phyloP scores from a whole-genome alignment of 2,113 vertebrate genomes.

The Caretta caretta region DNA sequence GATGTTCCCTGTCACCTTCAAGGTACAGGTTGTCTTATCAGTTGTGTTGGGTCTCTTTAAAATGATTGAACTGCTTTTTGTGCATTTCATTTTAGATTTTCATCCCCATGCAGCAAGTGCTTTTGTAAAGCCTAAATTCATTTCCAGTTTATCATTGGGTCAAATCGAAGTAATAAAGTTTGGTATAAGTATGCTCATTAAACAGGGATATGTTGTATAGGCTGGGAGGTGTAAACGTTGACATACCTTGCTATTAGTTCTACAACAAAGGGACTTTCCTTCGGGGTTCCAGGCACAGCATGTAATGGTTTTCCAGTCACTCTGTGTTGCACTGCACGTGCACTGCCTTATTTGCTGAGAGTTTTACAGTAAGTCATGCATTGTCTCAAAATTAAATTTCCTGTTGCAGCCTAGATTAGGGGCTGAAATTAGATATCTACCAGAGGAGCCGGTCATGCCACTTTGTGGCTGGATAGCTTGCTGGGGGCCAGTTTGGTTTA shows the following conservation, averaged over 20 bases:
- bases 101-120: neutral
- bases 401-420: neutral
- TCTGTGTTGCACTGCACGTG: neutral
- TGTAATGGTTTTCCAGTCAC: neutral
- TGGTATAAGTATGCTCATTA: neutral
- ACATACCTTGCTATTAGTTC: neutral
- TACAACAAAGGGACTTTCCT: neutral
- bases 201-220: neutral
- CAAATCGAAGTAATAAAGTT: neutral
- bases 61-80: conserved; percentile 14
- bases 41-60: conserved; percentile 64
- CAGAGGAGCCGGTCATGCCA: neutral
- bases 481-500: neutral
- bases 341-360: neutral
- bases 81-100: conserved; percentile 27
- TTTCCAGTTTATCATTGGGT: neutral
- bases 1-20: conserved; percentile 99
- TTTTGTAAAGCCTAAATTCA: neutral
- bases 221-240: neutral
- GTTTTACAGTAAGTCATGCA: neutral
- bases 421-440: neutral
- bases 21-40: conserved; percentile 87
- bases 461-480: neutral
- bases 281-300: neutral
- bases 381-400: neutral